Evolutionary conservation across 1,140 invertebrate genomes (phyloP), one percentile per base, ranked within the genome.

Genomic region (Zaprionus gabonicus): DNA sequence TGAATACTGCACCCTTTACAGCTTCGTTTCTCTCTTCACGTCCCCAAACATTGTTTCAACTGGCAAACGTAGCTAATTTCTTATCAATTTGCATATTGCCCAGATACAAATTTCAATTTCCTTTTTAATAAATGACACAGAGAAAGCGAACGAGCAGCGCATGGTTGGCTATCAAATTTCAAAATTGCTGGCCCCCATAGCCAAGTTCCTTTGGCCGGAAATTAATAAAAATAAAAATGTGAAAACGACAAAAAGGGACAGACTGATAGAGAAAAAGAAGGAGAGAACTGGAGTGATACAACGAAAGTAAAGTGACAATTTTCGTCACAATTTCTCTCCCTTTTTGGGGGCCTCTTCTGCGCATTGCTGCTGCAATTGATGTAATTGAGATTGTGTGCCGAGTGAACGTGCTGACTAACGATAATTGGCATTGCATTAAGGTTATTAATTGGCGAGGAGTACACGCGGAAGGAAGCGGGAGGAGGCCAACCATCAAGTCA

Each of bases 361-460:
- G 53, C 64, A 71, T 65, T 60, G 80, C 78, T 60, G 80, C 78
- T 86, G 87, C 87, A 87, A 88, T 87, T 87, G 88, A 87, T 88
- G 81, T 88, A 88, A 88, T 78, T 84, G 85, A 84, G 65, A 82
- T 78, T 75, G 68, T 67, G 68, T 67, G 81, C 70, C 44, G 66
- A 63, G 51, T 36, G 57, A 49, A 34, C 20, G 36, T 58, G 68
- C 73, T 84, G 69, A 74, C 81, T 88, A 90, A 88, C 83, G 84
- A 81, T 88, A 88, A 88, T 88, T 90, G 85, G 85, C 85, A 84
- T 74, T 85, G 85, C 84, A 90, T 88, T 90, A 90, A 88, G 67
- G 58, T 76, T 90, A 90, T 84, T 90, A 88, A 88, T 88, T 88
- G 70, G 20, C 12, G 10, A 49, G 46, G 2, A 10, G 46, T 10